Base-by-base conservation (phyloP, 2,113 vertebrate species). In the Paedocypris sp. region DNA sequence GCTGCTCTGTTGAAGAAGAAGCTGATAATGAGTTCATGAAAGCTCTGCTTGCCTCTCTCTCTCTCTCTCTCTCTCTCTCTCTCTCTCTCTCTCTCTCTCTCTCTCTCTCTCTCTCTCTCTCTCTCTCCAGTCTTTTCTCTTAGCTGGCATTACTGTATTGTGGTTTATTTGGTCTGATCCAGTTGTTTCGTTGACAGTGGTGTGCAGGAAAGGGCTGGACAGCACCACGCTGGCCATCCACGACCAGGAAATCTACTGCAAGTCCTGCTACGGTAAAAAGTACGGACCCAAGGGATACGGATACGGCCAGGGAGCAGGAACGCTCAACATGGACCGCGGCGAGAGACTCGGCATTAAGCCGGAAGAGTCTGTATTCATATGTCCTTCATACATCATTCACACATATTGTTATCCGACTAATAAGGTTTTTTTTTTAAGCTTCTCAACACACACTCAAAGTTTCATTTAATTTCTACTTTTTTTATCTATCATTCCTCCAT, bases 231-330 rank as follows among this genome's bases (percentile, higher is more conserved):
- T 98, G 36, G 86, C 94, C 0, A 88, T 92, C 74, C 93, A 93
- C 0, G 84, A 77, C 1, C 88, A 92, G 13, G 92, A 98, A 77
- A 82, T 98, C 68, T 96, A 93, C 77, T 98, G 94, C 84, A 93
- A 90, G 70, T 81, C 90, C 29, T 98, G 94, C 80, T 95, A 97
- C 0, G 86, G 85, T 62, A 97, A 95, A 82, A 94, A 95, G 73
- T 89, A 93, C 0, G 94, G 92, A 1, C 92, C 94, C 32, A 98
- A 97, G 80, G 94, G 94, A 67, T 98, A 95, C 0, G 94, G 94
- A 2, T 98, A 86, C 0, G 94, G 94, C 4, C 85, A 85, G 62
- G 94, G 94, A 39, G 92, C 94, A 0, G 94, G 93, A 20, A 91
- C 87, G 0, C 86, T 97, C 67, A 95, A 85, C 80, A 97, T 79